Evolutionary conservation across 2,797 vertebrate species (phyloP).

Genomic region (Sebastes taczanowskii): DNA sequence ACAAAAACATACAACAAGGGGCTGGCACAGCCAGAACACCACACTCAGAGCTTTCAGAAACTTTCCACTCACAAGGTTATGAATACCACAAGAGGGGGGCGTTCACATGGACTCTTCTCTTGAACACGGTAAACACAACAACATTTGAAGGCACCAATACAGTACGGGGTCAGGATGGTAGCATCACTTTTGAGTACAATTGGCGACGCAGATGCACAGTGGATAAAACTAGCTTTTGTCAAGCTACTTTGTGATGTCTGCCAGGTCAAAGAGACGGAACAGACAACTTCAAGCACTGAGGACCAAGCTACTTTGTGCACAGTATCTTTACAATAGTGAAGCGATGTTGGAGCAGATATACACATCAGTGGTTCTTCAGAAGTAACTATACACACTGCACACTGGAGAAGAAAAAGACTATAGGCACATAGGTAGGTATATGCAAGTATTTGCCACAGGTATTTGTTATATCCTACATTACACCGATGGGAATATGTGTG

Average conservation of each 20-base stretch:
- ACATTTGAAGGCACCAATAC: no score
- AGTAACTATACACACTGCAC: background rate
- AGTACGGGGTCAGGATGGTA: background rate
- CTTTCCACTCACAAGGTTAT: no score
- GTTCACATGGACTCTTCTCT: no score
- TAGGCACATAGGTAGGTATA: background rate
- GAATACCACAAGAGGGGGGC: no score
- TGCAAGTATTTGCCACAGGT: slow-evolving; percentile 12
- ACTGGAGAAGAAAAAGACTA: background rate
- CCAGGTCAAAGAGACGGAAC: background rate
- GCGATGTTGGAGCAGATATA: background rate
- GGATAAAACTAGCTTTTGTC: background rate
- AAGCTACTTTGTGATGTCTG: background rate
- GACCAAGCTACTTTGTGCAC: background rate
- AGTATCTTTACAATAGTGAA: background rate
- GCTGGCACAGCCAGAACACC: no score
- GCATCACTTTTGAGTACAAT: background rate
- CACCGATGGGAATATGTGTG: slow-evolving; percentile 40
- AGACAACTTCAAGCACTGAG: background rate
- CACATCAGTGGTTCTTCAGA: slow-evolving; percentile 2
- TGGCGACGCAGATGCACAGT: background rate
- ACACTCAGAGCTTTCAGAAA: no score
- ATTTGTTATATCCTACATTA: slow-evolving; percentile 29
- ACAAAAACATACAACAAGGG: no score
- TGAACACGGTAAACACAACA: no score